A percentile compares a stretch with the other conserved stretches of the same genome.
Evolutionary conservation across 2,113 vertebrate genomes (phyloP).

Genomic region (Sylvia atricapilla): DNA sequence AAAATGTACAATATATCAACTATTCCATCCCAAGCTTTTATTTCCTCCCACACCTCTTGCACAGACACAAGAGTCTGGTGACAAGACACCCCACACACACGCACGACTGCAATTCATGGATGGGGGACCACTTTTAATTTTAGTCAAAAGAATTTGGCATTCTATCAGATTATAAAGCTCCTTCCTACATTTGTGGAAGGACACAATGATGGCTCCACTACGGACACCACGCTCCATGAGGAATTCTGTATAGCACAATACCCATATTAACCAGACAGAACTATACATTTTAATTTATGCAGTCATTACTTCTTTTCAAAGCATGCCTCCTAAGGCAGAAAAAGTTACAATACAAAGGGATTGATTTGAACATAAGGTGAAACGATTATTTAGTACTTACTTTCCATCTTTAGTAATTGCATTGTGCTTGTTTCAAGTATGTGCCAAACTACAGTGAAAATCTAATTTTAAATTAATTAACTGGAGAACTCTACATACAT

Average conservation of each 20-base stretch:
- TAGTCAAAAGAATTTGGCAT: not conserved
- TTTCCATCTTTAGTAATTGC: not conserved
- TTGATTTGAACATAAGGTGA: not conserved
- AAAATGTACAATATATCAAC: not conserved
- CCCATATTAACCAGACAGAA: not conserved
- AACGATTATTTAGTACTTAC: not conserved
- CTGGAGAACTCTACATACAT: not conserved
- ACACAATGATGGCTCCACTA: not conserved
- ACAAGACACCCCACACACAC: not conserved
- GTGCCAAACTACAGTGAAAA: slow-evolving; percentile 6
- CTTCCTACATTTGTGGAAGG: not conserved
- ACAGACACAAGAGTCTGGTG: not conserved
- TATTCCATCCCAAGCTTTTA: not conserved
- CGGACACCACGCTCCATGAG: not conserved
- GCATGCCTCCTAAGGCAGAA: not conserved
- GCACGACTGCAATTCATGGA: not conserved
- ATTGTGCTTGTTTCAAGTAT: not conserved
- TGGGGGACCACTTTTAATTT: not conserved
- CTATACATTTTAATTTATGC: not conserved
- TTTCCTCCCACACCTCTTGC: slow-evolving; percentile 2
- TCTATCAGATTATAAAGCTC: not conserved
- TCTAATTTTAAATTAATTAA: slow-evolving; percentile 22
- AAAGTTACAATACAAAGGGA: not conserved
- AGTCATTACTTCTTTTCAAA: not conserved
- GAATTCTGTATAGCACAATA: not conserved